Percentiles rank a stretch among this genome's conserved stretches.
These are phyloP conservation scores for Mimumesa dahlbomi DNA, from an alignment of 2,888 invertebrate species.

Conservation along the genomic window DNA sequence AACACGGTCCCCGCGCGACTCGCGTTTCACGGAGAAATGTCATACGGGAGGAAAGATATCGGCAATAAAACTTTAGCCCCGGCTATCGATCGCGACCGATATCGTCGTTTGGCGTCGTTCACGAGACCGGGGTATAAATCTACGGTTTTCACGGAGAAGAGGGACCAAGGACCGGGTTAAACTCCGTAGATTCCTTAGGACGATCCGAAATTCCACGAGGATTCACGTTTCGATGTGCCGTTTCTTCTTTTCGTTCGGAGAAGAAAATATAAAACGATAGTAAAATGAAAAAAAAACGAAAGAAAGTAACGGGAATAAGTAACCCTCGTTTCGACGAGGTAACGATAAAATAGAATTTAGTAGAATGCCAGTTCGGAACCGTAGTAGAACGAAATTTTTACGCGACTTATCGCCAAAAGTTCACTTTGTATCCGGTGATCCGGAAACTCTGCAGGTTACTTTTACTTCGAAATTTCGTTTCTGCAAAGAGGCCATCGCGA, in stretches of 20 bases:
- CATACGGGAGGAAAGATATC: constrained; percentile 17
- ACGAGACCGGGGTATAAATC: constrained; percentile 12
- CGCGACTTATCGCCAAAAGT: background rate
- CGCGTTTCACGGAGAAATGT: constrained; percentile 40
- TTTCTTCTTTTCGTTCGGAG: too few species aligned
- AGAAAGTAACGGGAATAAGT: too few species aligned
- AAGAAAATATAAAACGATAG: background rate
- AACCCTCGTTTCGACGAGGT: too few species aligned
- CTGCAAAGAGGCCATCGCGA: background rate
- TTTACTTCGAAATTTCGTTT: background rate
- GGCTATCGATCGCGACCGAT: constrained; percentile 20
- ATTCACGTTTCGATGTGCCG: too few species aligned
- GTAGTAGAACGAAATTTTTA: too few species aligned
- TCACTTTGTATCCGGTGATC: background rate
- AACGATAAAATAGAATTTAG: too few species aligned
- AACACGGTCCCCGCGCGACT: constrained; percentile 37
- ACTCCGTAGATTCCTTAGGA: too few species aligned
- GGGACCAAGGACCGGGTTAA: too few species aligned
- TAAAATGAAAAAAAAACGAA: background rate
- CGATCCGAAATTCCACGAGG: background rate
- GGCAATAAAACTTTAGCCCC: constrained; percentile 34
- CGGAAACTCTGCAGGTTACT: background rate
- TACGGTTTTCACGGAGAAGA: background rate
- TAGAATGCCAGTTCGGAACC: too few species aligned
- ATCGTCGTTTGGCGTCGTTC: constrained; percentile 22